Evolutionary conservation across 2,888 invertebrate species (phyloP), one percentile per base, ranked within the genome.

Genomic region (Agelastica alni): DNA sequence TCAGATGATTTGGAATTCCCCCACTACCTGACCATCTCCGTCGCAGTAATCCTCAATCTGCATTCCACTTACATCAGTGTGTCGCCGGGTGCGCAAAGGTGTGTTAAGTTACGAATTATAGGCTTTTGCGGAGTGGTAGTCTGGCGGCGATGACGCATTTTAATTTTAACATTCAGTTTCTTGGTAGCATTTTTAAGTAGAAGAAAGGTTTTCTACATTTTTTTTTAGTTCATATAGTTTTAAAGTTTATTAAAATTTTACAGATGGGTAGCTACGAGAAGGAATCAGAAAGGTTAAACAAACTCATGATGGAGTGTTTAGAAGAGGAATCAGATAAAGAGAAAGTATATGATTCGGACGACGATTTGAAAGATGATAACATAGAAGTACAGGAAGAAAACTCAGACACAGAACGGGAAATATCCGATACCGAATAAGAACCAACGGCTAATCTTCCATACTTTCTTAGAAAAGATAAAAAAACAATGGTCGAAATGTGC

Each of bases 1-100:
- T 9, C 42, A 28, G 14, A 42, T 42, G 22, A 42, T 28, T 42
- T 42, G 42, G 42, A 28, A 42, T 28, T n/a, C n/a, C n/a, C n/a
- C n/a, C n/a, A n/a, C n/a, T n/a, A n/a, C n/a, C n/a, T n/a, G n/a
- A n/a, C n/a, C 31, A 31, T 12, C 6, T 31, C 6, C 5, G 31
- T 31, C 12, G 3, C 31, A 31, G 31, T 31, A 31, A 12, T 31
- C 12, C 31, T 31, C 31, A 12, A 31, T 10, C 31, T 1, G 10
- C 6, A 4, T 31, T 12, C 31, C 3, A 6, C 31, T 10, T 12
- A 31, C 10, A 28, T 28, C 28, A 28, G 28, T 28, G 28, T 28
- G 28, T 30, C 2, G 30, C 4, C 4, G 6, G 12, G 12, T 12
- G 12, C 12, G 31, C 6, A 31, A 31, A 31, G 31, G 31, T 12